These are phyloP conservation scores for Mycalesis mineus DNA, from an alignment of 2,888 invertebrate genomes.

Conservation along the genomic window DNA sequence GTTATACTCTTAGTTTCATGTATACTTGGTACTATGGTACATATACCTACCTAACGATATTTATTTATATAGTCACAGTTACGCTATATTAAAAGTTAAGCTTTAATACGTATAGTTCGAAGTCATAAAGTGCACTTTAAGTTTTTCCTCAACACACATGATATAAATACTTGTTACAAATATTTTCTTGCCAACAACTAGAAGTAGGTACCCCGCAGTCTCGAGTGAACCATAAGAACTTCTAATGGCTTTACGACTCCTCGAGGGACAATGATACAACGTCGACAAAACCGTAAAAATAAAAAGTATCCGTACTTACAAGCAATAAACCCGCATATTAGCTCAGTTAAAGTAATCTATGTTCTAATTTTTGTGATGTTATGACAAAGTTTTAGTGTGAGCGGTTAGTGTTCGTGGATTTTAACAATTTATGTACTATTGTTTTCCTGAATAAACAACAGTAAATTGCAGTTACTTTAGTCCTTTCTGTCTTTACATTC, in stretches of 20 bases:
- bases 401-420: too few relatives aligned
- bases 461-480: too few relatives aligned
- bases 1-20: too few relatives aligned
- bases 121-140: neutral
- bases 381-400: neutral
- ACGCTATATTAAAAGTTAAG: too few relatives aligned
- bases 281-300: slow-evolving; percentile 19
- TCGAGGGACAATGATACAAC: slow-evolving; percentile 23
- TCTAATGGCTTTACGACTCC: slow-evolving; percentile 25
- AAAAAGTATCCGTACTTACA: slow-evolving; percentile 14
- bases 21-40: too few relatives aligned
- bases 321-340: neutral
- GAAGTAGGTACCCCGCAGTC: slow-evolving; percentile 15
- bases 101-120: neutral
- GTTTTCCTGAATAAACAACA: too few relatives aligned
- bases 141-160: neutral
- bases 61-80: too few relatives aligned
- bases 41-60: too few relatives aligned
- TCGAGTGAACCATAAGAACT: slow-evolving; percentile 22
- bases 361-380: neutral
- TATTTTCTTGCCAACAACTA: slow-evolving; percentile 6
- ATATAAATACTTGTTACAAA: slow-evolving; percentile 11
- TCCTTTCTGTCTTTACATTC: too few relatives aligned
- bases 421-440: too few relatives aligned
- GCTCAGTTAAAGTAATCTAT: slow-evolving; percentile 8